Evolutionary conservation across 1,140 invertebrate species (phyloP).

Genomic region (Temnothorax longispinosus): DNA sequence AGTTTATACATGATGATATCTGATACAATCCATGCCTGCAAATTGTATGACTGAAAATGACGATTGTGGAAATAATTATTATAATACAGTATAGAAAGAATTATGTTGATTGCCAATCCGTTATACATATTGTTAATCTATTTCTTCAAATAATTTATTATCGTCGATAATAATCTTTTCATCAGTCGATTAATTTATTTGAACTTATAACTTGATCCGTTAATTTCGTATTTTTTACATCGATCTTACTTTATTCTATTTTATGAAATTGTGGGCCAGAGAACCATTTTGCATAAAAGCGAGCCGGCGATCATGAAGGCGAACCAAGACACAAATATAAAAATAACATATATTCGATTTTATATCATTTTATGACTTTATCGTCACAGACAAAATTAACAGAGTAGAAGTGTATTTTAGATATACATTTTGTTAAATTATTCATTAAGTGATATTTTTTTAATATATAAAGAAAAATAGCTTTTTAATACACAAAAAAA

Average conservation of each 20-base stretch:
- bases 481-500: background rate
- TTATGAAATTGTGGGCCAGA: background rate
- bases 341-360: background rate
- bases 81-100: slow-evolving; percentile 6
- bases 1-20: background rate
- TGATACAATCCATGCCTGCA: background rate
- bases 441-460: background rate
- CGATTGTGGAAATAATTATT: slow-evolving; percentile 9
- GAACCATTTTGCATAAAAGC: background rate
- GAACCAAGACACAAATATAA: background rate
- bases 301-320: background rate
- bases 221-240: background rate
- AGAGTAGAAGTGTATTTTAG: background rate
- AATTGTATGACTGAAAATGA: background rate
- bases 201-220: slow-evolving; percentile 14
- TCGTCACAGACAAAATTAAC: background rate
- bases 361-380: background rate
- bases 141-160: slow-evolving; percentile 23
- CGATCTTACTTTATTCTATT: background rate
- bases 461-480: too few relatives aligned
- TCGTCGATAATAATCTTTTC: background rate
- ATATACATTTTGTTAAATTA: background rate
- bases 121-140: background rate
- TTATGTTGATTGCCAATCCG: background rate
- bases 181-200: background rate